phyloP scores from a whole-genome alignment of 2,797 vertebrate species.

The Gobionotothen gibberifrons region DNA sequence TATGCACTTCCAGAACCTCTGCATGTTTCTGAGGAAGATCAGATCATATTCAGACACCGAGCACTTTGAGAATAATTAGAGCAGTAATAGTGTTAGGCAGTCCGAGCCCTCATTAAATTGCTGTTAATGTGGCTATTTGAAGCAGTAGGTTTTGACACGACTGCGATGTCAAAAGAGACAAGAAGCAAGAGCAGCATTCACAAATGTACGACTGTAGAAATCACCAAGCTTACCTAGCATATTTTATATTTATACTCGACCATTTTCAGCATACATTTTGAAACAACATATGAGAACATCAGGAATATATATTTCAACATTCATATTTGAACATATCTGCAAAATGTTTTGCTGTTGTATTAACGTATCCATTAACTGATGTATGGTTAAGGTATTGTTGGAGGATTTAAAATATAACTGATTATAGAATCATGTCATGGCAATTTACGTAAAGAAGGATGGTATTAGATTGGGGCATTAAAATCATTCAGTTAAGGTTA shows the following conservation, averaged over 20 bases:
- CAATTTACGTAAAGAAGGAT: not conserved
- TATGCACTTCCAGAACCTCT: slow-evolving; percentile 67
- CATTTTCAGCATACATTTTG: slow-evolving; percentile 12
- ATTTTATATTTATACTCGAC: slow-evolving; percentile 9
- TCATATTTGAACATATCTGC: not conserved
- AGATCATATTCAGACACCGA: slow-evolving; percentile 61
- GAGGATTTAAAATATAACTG: not conserved
- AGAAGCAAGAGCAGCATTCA: slow-evolving; percentile 8
- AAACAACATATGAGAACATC: not conserved
- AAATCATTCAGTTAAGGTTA: not conserved
- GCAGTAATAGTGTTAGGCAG: slow-evolving; percentile 63
- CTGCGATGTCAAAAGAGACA: slow-evolving; percentile 46
- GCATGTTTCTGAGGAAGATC: slow-evolving; percentile 65
- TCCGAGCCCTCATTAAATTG: slow-evolving; percentile 66
- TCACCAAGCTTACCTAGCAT: not conserved
- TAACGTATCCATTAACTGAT: not conserved
- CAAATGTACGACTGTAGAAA: slow-evolving; percentile 3
- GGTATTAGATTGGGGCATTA: not conserved
- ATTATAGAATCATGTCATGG: not conserved
- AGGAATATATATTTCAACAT: not conserved
- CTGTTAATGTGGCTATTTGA: slow-evolving; percentile 64
- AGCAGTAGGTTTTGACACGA: slow-evolving; percentile 50
- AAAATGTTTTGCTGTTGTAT: slow-evolving; percentile 1
- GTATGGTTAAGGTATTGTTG: not conserved
- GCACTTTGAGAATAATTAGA: slow-evolving; percentile 74